phyloP scores from a whole-genome alignment of 2,888 invertebrate species.

The Drosophila vallismaia region DNA sequence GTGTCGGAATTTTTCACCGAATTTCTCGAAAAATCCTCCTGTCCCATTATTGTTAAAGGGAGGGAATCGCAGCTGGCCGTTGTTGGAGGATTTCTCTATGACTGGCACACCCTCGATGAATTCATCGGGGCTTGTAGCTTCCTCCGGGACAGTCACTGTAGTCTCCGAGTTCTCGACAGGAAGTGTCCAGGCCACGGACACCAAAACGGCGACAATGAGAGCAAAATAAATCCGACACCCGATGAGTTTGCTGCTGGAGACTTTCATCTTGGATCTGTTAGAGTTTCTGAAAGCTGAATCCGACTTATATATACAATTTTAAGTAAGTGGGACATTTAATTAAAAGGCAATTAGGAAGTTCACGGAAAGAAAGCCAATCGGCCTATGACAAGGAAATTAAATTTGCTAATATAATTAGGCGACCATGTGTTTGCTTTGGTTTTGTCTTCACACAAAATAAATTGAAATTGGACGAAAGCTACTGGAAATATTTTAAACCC shows the following conservation, averaged over 20 bases:
- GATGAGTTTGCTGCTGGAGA: slow-evolving; percentile 15
- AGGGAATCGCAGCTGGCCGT: slow-evolving; percentile 23
- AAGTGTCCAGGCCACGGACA: slow-evolving; percentile 31
- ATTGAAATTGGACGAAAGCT: slow-evolving; percentile 14
- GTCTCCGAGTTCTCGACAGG: slow-evolving; percentile 14
- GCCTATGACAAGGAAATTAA: slow-evolving; percentile 10
- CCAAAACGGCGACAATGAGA: slow-evolving; percentile 26
- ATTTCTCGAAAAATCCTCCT: slow-evolving; percentile 17
- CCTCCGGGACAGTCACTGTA: neutral
- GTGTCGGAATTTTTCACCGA: slow-evolving; percentile 20
- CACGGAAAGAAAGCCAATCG: slow-evolving; percentile 16
- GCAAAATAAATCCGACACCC: slow-evolving; percentile 25
- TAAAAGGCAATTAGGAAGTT: slow-evolving; percentile 36
- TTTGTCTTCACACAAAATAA: slow-evolving; percentile 7
- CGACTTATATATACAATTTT: slow-evolving; percentile 34
- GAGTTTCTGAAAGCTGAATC: neutral
- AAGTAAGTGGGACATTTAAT: slow-evolving; percentile 30
- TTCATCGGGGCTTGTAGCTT: neutral
- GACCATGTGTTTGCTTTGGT: neutral
- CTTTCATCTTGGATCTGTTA: slow-evolving; percentile 19
- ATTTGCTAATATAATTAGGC: slow-evolving; percentile 35
- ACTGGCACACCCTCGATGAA: slow-evolving; percentile 6
- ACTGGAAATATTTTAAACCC: neutral
- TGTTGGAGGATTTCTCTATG: slow-evolving; percentile 1
- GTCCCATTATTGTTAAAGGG: slow-evolving; percentile 17